Evolutionary conservation across 2,888 invertebrate genomes (phyloP).

Genomic region (Iselma pallidipennis): DNA sequence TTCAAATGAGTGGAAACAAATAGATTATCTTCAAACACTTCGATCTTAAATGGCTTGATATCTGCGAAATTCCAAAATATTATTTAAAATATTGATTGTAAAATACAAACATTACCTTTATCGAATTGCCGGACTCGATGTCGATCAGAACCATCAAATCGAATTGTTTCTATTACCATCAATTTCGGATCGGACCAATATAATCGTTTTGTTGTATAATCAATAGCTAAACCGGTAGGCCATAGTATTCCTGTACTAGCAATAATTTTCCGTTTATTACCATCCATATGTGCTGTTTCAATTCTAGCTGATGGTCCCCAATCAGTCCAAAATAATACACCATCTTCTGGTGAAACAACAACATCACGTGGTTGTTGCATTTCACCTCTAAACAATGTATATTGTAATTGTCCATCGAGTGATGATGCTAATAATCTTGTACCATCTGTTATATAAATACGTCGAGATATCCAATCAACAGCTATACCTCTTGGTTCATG

Average conservation of each 20-base stretch:
- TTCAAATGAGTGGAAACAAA: conserved; percentile 68
- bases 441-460: conserved; percentile 72
- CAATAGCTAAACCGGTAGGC: conserved; percentile 77
- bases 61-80: conserved; percentile 54
- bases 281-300: conserved; percentile 69
- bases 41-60: conserved; percentile 71
- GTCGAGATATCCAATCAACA: conserved; percentile 70
- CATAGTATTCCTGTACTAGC: conserved; percentile 67
- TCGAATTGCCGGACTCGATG: conserved; percentile 63
- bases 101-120: no score
- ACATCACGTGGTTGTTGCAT: conserved; percentile 71
- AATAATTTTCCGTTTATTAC: conserved; percentile 57
- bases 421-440: conserved; percentile 57
- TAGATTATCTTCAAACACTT: conserved; percentile 73
- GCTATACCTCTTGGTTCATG: conserved; percentile 74
- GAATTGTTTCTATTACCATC: conserved; percentile 70
- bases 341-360: conserved; percentile 67
- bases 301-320: conserved; percentile 68
- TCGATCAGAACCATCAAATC: conserved; percentile 70
- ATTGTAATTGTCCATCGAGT: conserved; percentile 62
- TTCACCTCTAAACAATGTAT: conserved; percentile 59
- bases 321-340: conserved; percentile 78
- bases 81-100: no score
- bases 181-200: conserved; percentile 87
- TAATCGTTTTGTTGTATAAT: conserved; percentile 72